Base-by-base conservation (phyloP, 2,113 vertebrate species). In the Monopterus albus region DNA sequence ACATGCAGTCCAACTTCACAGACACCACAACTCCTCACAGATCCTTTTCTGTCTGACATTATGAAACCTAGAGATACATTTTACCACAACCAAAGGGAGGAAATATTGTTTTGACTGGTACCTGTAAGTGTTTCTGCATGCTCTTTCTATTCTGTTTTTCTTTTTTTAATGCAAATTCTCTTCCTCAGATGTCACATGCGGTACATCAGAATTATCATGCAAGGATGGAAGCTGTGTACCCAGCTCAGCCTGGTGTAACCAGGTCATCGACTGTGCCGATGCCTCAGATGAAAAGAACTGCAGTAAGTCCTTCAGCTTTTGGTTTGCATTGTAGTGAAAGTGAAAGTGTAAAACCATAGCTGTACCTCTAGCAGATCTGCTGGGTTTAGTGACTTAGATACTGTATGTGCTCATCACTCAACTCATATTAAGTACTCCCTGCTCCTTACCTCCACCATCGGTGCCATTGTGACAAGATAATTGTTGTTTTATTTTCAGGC, bases 281-380 rank as follows among this genome's bases (percentile, higher is more conserved):
- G 96, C 96, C 78, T 98, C 96, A 0, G 98, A 99, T 85, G 98
- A 99, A 81, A 98, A 95, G 87, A 94, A 68, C 82, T 99, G 98
- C 92, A 96, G 98, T 99, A 90, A 96, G 98, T 85, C 60, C 58
- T 71, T 55, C 18, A 36, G 18, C 49, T 31, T 52, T 50, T 31
- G 12, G 72, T 67, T 73, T 82, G 36, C 61, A 63, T 66, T 26
- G 50, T 25, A 55, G 7, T 61, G 51, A 17, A 28, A 58, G 62
- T 20, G 23, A 26, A 59, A 76, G 66, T n/a, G 17, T 53, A 55
- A 47, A 40, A 17, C 39, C 25, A 21, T 33, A 14, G 15, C 28
- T 29, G 21, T 20, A 35, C 15, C 35, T 35, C n/a, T 47, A 23
- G 4, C 58, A 40, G 17, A 72, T 70, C 33, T 45, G 9, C 56